Evolutionary conservation across 1,140 invertebrate genomes (phyloP).

Genomic region (Drosophila pseudoananassae): DNA sequence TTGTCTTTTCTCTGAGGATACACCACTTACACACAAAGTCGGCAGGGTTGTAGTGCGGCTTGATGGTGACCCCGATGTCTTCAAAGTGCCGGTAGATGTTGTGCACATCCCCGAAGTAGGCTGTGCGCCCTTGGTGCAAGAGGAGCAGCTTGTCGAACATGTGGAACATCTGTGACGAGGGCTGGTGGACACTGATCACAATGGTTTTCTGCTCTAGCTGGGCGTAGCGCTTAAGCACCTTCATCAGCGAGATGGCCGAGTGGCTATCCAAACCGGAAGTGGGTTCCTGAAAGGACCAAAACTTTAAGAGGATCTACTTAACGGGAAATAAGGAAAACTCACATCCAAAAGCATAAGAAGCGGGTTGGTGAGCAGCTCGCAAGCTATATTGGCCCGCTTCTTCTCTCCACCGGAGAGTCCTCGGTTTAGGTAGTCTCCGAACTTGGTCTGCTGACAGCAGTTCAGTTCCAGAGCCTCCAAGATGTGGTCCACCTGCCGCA

Average conservation of each 20-base stretch:
- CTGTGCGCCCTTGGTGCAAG: conserved; percentile 90
- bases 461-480: conserved; percentile 91
- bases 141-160: conserved; percentile 93
- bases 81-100: conserved; percentile 92
- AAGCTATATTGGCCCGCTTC: conserved; percentile 94
- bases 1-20: no score
- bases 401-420: conserved; percentile 94
- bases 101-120: conserved; percentile 91
- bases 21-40: conserved; percentile 93
- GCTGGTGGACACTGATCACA: conserved; percentile 93
- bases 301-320: not conserved
- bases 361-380: conserved; percentile 93
- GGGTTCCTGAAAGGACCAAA: conserved; percentile 88
- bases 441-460: conserved; percentile 92
- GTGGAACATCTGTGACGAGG: conserved; percentile 94
- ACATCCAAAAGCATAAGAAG: conserved; percentile 93
- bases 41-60: conserved; percentile 93
- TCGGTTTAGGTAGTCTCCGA: conserved; percentile 91
- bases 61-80: conserved; percentile 89
- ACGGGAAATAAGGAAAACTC: conserved; percentile 82
- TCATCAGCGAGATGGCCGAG: conserved; percentile 91
- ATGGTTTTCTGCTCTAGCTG: conserved; percentile 92
- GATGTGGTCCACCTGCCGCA: conserved; percentile 92
- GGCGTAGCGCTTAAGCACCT: conserved; percentile 90
- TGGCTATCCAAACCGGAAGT: conserved; percentile 94